Conservation (phyloP, 2,888 invertebrate species). For the Cistogaster globosa region DNA sequence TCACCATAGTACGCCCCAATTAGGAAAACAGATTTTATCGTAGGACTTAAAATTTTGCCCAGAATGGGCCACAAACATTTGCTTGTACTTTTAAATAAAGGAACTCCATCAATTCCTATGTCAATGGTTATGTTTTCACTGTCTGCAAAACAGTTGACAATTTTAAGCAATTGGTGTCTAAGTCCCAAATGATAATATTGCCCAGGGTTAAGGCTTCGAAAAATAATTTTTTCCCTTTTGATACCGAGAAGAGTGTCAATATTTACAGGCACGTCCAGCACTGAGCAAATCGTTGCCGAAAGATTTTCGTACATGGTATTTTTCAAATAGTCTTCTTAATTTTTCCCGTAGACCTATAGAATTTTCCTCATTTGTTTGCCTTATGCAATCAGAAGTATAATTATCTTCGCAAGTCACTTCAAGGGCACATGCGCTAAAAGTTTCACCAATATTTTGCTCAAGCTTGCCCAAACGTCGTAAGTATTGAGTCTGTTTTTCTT, state of each 20-base stretch:
- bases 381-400: too few relatives aligned
- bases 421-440: neutral
- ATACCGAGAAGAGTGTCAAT: too few relatives aligned
- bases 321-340: constrained; percentile 8
- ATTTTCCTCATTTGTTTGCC: neutral
- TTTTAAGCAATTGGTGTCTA: too few relatives aligned
- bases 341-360: constrained; percentile 14
- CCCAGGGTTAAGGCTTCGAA: too few relatives aligned
- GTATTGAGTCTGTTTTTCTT: constrained; percentile 41
- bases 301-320: neutral
- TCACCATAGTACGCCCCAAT: constrained; percentile 45
- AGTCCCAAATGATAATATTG: too few relatives aligned
- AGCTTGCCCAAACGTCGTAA: constrained; percentile 34
- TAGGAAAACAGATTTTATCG: constrained; percentile 43
- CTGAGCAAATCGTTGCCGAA: too few relatives aligned
- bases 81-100: constrained; percentile 47
- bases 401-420: too few relatives aligned
- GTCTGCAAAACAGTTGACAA: constrained; percentile 17
- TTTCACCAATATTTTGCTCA: constrained; percentile 31
- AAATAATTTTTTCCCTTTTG: too few relatives aligned
- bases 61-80: constrained; percentile 42
- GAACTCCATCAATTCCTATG: constrained; percentile 47
- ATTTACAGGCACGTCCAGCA: too few relatives aligned
- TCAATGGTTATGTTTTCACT: constrained; percentile 33
- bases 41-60: constrained; percentile 30